Base-by-base conservation (phyloP, 1,140 invertebrate genomes). In the Pseudomyrmex cubaensis region DNA sequence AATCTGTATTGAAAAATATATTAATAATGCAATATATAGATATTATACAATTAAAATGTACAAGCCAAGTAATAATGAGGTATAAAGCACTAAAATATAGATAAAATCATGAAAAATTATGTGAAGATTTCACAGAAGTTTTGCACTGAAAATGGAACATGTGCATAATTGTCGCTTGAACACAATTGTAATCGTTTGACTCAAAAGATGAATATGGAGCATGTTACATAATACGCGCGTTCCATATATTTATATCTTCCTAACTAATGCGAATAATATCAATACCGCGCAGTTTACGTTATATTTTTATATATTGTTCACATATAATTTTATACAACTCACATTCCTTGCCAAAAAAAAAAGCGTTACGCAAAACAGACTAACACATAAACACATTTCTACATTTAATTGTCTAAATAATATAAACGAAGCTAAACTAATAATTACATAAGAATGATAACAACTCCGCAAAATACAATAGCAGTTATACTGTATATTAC, bases 1-100 rank as follows among this genome's bases (percentile, higher is more conserved):
- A 8, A 59, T 10, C 46, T 80, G 59, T 80, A 80, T 70, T 80
- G 35, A 70, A 70, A 62, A 61, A 59, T 20, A 59, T 80, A 69
- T 67, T 22, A 57, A 56, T 25, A 70, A 17, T 52, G 5, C 4
- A 48, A 48, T 56, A 57, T 52, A 22, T 63, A 44, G 35, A 48
- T 25, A 25, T 77, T 57, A 25, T 54, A 70, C 7, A 52, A 2
- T 50, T 12, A 22, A 13, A 69, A 13, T 52, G 35, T 52, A 69
- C 12, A 50, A 50, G 2, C 22, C 25, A 57, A 74, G 12, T 70
- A 78, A 52, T 70, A 78, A 52, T 35, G 57, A 77, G 46, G 52
- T 20, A 35, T 7, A 35, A 35, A 35, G 35, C 35, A 7, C 5
- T 35, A 5, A 35, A 35, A 7, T 5, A 35, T 35, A 57, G 25